Conservation (phyloP, 1,140 invertebrate species). For the Dendrolimus punctatus region DNA sequence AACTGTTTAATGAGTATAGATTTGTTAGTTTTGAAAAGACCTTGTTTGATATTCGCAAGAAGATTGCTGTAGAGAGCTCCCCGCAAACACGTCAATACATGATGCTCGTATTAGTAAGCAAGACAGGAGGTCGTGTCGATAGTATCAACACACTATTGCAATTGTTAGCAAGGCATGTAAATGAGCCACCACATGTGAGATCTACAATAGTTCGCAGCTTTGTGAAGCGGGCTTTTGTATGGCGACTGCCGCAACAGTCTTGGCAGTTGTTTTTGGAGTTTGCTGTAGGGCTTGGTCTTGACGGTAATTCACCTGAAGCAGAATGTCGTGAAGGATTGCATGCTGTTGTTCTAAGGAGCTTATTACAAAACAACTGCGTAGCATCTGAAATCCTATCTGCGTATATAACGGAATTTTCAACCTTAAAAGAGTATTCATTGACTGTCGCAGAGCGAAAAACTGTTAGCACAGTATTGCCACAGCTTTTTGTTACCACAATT, state of each 20-base stretch:
- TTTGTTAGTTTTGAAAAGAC: constrained; percentile 34
- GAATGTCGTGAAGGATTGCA: constrained; percentile 41
- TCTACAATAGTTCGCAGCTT: constrained; percentile 42
- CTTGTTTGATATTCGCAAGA: constrained; percentile 31
- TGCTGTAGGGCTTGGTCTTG: constrained; percentile 30
- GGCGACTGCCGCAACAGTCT: constrained; percentile 28
- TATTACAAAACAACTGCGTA: constrained; percentile 17
- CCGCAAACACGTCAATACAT: constrained; percentile 36
- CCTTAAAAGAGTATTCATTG: constrained; percentile 33
- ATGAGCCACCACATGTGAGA: constrained; percentile 37
- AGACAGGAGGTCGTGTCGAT: constrained; percentile 29
- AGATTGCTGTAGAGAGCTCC: constrained; percentile 24
- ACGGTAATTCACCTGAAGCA: constrained; percentile 18
- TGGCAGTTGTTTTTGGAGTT: constrained; percentile 36
- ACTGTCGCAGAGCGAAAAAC: constrained; percentile 18
- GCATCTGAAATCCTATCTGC: constrained; percentile 11
- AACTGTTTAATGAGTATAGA: constrained; percentile 28
- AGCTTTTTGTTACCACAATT: constrained; percentile 14
- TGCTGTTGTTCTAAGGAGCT: constrained; percentile 29
- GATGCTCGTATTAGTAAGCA: constrained; percentile 47
- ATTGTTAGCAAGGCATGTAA: constrained; percentile 25
- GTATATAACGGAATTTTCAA: constrained; percentile 31
- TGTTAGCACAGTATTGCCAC: constrained; percentile 7
- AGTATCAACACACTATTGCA: constrained; percentile 30
- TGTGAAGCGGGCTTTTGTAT: constrained; percentile 33